phyloP scores from a whole-genome alignment of 2,797 vertebrate species.

The Sebastolobus alascanus region DNA sequence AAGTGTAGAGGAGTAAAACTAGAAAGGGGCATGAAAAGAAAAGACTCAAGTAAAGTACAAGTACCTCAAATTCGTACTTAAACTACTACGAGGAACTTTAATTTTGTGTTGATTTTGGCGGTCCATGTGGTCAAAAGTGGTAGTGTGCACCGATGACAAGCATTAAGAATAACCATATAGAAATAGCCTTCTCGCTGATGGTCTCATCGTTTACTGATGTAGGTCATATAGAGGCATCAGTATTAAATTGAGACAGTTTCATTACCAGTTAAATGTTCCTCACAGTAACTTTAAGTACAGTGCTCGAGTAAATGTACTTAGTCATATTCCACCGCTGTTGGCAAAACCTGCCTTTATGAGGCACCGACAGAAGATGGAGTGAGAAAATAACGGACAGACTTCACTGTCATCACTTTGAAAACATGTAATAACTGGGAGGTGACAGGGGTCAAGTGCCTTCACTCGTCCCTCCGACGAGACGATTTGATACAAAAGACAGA shows the following conservation, averaged over 20 bases:
- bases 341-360: slow-evolving; percentile 23
- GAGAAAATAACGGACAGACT: slow-evolving; percentile 47
- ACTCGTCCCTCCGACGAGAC: slow-evolving; percentile 61
- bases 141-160: background rate
- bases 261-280: background rate
- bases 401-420: slow-evolving; percentile 55
- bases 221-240: background rate
- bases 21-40: background rate
- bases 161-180: background rate
- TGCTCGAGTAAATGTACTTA: background rate
- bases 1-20: background rate
- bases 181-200: background rate
- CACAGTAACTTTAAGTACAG: background rate
- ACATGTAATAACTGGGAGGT: slow-evolving; percentile 73
- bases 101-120: no score
- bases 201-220: background rate
- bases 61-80: no score
- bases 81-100: no score
- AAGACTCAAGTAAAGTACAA: no score
- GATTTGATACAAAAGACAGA: slow-evolving; percentile 68
- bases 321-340: background rate
- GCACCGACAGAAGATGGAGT: slow-evolving; percentile 28
- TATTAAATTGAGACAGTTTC: background rate
- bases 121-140: no score
- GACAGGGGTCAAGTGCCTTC: slow-evolving; percentile 75